Evolutionary conservation across 2,888 invertebrate species (phyloP).

Genomic region (Lithophane ornitopus): DNA sequence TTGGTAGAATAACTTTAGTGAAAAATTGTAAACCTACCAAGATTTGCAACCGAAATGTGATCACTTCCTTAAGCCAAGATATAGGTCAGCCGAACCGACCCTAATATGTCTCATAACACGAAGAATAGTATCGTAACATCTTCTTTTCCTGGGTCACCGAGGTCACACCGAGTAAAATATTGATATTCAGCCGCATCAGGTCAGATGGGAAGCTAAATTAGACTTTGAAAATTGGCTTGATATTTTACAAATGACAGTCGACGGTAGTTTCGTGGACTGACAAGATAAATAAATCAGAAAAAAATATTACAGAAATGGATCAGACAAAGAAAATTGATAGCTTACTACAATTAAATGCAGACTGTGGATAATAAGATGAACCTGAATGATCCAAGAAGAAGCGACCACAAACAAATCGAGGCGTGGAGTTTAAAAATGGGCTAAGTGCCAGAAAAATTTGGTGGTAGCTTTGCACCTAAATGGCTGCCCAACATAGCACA

Average conservation of each 20-base stretch:
- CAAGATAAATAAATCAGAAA: not conserved
- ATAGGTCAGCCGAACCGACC: not conserved
- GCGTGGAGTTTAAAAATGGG: too few relatives aligned
- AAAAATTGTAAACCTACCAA: not conserved
- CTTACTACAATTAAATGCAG: not conserved
- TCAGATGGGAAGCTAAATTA: constrained; percentile 3
- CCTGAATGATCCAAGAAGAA: not conserved
- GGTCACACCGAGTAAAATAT: constrained; percentile 26
- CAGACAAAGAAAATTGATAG: not conserved
- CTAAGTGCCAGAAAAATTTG: too few relatives aligned
- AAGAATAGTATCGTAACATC: constrained; percentile 14
- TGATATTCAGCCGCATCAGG: constrained; percentile 38
- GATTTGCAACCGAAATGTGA: not conserved
- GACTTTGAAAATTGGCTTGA: constrained; percentile 4
- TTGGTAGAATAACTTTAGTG: not conserved
- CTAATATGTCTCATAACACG: not conserved
- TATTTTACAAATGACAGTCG: not conserved
- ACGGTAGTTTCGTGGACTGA: not conserved
- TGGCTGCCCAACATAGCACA: too few relatives aligned
- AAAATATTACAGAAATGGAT: not conserved
- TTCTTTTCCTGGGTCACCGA: constrained; percentile 16
- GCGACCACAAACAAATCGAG: not conserved
- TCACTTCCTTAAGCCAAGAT: constrained; percentile 3
- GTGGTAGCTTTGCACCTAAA: too few relatives aligned
- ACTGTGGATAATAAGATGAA: not conserved